These are phyloP conservation scores for Bombus cullumanus DNA, from an alignment of 1,140 invertebrate genomes.

Conservation along the genomic window DNA sequence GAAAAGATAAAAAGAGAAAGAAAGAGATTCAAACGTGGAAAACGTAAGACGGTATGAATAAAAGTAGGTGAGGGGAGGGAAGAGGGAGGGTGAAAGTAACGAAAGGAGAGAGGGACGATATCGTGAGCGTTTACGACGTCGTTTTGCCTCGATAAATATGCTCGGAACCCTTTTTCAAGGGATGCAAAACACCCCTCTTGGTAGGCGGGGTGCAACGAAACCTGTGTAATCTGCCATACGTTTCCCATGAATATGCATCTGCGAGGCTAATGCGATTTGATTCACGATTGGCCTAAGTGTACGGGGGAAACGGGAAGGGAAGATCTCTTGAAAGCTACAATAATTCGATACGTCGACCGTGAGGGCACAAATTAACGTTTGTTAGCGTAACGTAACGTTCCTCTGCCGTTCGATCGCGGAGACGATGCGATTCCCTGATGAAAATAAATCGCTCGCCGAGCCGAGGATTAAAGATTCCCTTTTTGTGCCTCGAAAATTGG, in stretches of 20 bases:
- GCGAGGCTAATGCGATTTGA: slow-evolving; percentile 80
- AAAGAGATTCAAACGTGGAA: not conserved
- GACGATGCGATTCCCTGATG: slow-evolving; percentile 45
- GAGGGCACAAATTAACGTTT: slow-evolving; percentile 70
- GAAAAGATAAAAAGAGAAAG: not conserved
- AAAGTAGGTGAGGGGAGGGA: not conserved
- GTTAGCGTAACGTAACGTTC: slow-evolving; percentile 65
- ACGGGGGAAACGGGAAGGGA: slow-evolving; percentile 32
- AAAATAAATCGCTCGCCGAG: slow-evolving; percentile 59
- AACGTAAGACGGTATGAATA: slow-evolving; percentile 24
- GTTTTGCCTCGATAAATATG: slow-evolving; percentile 70
- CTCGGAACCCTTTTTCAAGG: slow-evolving; percentile 64
- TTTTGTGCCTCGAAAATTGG: slow-evolving; percentile 18
- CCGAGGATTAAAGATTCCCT: slow-evolving; percentile 40
- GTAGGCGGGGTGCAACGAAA: slow-evolving; percentile 72
- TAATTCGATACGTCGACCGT: slow-evolving; percentile 71
- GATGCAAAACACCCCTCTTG: slow-evolving; percentile 69
- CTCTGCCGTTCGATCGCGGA: slow-evolving; percentile 20
- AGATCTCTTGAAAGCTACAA: slow-evolving; percentile 65
- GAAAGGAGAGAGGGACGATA: slow-evolving; percentile 38
- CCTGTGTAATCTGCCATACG: slow-evolving; percentile 78
- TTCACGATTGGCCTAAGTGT: slow-evolving; percentile 75
- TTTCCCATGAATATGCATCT: slow-evolving; percentile 81
- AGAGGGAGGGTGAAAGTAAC: not conserved
- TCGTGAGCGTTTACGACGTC: slow-evolving; percentile 63